phyloP scores from a whole-genome alignment of 2,888 invertebrate species.

The Cynaeus angustus region DNA sequence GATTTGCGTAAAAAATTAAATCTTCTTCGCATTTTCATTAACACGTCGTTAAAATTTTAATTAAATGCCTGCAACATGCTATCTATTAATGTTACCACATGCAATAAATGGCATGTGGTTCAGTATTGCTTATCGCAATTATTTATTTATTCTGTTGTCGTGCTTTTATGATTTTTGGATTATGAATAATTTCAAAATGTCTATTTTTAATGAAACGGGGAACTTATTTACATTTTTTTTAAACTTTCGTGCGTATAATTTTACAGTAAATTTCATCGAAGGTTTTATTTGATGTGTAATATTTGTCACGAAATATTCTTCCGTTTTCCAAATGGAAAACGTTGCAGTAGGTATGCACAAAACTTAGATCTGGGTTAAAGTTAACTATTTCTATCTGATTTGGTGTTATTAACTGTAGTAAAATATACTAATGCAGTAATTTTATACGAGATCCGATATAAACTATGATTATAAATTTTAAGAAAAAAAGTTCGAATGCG shows the following conservation, averaged over 20 bases:
- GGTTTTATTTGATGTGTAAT: background rate
- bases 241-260: slow-evolving; percentile 4
- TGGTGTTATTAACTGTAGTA: background rate
- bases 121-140: slow-evolving; percentile 3
- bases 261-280: background rate
- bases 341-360: background rate
- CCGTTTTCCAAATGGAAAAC: background rate
- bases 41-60: slow-evolving; percentile 28
- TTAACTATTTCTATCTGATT: slow-evolving; percentile 3
- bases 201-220: background rate
- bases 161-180: slow-evolving; percentile 2
- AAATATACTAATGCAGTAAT: background rate
- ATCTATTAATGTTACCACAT: background rate
- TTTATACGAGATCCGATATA: background rate
- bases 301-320: background rate
- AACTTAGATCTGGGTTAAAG: slow-evolving; percentile 7
- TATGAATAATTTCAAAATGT: slow-evolving; percentile 7
- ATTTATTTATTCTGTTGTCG: slow-evolving; percentile 14
- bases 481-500: background rate
- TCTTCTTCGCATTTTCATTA: slow-evolving; percentile 2
- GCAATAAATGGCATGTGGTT: slow-evolving; percentile 16
- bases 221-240: slow-evolving; percentile 4
- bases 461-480: no score
- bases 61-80: slow-evolving; percentile 15
- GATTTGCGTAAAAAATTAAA: slow-evolving; percentile 2